Evolutionary conservation across 2,888 invertebrate genomes (phyloP).

Genomic region (Microplitis manilae): DNA sequence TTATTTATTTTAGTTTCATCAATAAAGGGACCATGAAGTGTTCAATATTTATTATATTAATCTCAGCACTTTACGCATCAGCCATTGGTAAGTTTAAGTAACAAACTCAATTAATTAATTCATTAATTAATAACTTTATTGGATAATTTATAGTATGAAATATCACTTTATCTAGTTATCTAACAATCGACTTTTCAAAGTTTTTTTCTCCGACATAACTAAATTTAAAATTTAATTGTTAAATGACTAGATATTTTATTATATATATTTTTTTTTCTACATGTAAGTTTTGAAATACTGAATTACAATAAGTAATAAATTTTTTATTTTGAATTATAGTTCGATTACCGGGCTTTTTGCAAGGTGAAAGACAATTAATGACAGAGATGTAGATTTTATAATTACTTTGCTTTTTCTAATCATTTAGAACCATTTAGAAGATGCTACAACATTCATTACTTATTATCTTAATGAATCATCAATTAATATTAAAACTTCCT

Average conservation of each 20-base stretch:
- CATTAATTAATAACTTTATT: slow-evolving; percentile 38
- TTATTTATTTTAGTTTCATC: slow-evolving; percentile 51
- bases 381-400: slow-evolving; percentile 46
- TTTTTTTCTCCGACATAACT: background rate
- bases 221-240: background rate
- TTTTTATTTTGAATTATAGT: slow-evolving; percentile 60
- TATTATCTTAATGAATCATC: background rate
- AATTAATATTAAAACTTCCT: background rate
- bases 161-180: slow-evolving; percentile 4
- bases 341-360: slow-evolving; percentile 58
- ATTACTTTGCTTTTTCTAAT: slow-evolving; percentile 30
- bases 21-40: slow-evolving; percentile 58
- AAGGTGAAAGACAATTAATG: slow-evolving; percentile 58
- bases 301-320: slow-evolving; percentile 40
- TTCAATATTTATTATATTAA: slow-evolving; percentile 58
- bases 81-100: slow-evolving; percentile 62
- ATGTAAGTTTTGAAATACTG: slow-evolving; percentile 1
- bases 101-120: slow-evolving; percentile 18
- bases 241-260: slow-evolving; percentile 4
- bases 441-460: slow-evolving; percentile 21
- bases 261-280: slow-evolving; percentile 2
- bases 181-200: background rate
- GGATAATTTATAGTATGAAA: background rate
- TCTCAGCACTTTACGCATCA: slow-evolving; percentile 59
- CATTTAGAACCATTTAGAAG: slow-evolving; percentile 34